Evolutionary conservation across 2,888 invertebrate species (phyloP).

Genomic region (Danaus chrysippus): DNA sequence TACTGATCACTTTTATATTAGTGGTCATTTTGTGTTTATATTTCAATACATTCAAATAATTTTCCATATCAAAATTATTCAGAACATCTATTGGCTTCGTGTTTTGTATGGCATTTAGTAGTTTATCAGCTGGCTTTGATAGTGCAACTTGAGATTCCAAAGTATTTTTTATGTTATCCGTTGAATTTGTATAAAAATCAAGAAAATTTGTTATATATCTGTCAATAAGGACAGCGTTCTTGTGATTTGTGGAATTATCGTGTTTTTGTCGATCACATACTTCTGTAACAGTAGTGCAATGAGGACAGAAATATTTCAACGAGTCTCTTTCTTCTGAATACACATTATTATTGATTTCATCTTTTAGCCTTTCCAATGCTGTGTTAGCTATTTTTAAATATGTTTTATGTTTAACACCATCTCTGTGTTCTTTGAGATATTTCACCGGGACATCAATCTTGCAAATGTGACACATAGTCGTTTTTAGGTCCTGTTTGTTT

Average conservation of each 20-base stretch:
- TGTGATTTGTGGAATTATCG: slow-evolving; percentile 33
- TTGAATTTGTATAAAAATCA: slow-evolving; percentile 21
- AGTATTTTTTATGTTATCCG: not conserved
- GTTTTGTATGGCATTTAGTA: slow-evolving; percentile 8
- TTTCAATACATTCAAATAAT: slow-evolving; percentile 18
- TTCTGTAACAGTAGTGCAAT: slow-evolving; percentile 33
- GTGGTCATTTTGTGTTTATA: slow-evolving; percentile 10
- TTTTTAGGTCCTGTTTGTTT: slow-evolving; percentile 16
- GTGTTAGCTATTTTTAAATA: slow-evolving; percentile 36
- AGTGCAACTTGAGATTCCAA: too few species aligned
- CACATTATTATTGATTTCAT: slow-evolving; percentile 28
- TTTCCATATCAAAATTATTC: slow-evolving; percentile 9
- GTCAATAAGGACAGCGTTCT: slow-evolving; percentile 33
- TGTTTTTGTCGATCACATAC: slow-evolving; percentile 32
- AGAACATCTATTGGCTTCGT: not conserved
- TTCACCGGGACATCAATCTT: slow-evolving; percentile 39
- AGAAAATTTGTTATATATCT: slow-evolving; percentile 34
- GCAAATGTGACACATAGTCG: slow-evolving; percentile 42
- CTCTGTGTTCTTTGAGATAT: slow-evolving; percentile 36
- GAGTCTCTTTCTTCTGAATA: slow-evolving; percentile 11
- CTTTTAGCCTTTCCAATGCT: slow-evolving; percentile 35
- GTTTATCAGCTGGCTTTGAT: not conserved
- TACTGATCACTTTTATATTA: slow-evolving; percentile 10
- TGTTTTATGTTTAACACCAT: slow-evolving; percentile 39
- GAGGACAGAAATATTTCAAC: slow-evolving; percentile 38